These are phyloP conservation scores for Chiridota heheva DNA, from an alignment of 35 echinoderm and acorn worm species.

Conservation along the genomic window DNA sequence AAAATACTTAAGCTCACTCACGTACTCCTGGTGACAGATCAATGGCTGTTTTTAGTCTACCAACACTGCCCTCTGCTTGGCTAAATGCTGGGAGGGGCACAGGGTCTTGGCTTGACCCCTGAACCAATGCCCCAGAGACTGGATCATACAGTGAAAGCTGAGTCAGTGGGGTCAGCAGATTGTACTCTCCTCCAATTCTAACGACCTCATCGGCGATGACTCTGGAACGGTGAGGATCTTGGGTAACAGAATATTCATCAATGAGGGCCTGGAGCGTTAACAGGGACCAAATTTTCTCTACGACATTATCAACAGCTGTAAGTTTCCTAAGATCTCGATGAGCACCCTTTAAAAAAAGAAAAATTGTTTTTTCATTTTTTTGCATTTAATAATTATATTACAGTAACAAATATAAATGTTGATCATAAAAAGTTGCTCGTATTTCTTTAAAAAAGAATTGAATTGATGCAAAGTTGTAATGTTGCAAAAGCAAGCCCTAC, in stretches of 20 bases:
- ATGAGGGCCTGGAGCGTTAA: constrained; percentile 66
- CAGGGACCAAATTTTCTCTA: constrained; percentile 81
- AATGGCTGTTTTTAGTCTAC: no score
- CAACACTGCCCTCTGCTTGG: constrained; percentile 52
- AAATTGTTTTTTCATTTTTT: no score
- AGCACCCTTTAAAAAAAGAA: constrained; percentile 28
- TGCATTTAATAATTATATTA: no score
- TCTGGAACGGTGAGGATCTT: constrained; percentile 41
- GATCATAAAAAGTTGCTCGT: no score
- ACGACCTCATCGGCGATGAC: constrained; percentile 66
- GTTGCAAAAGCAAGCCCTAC: no score
- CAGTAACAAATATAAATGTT: no score
- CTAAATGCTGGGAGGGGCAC: constrained; percentile 61
- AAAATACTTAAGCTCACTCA: no score
- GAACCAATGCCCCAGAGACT: constrained; percentile 21
- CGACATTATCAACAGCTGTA: constrained; percentile 56
- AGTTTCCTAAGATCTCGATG: constrained; percentile 53
- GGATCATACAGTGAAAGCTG: constrained; percentile 64
- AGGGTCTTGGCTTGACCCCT: constrained; percentile 17
- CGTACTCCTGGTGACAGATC: no score
- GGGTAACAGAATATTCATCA: constrained; percentile 66
- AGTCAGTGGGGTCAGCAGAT: constrained; percentile 81
- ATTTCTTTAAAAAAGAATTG: no score
- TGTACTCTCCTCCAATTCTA: constrained; percentile 57
- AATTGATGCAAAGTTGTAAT: no score